Base-by-base conservation (phyloP, 2,797 vertebrate genomes). In the Crocodylus rhombifer region DNA sequence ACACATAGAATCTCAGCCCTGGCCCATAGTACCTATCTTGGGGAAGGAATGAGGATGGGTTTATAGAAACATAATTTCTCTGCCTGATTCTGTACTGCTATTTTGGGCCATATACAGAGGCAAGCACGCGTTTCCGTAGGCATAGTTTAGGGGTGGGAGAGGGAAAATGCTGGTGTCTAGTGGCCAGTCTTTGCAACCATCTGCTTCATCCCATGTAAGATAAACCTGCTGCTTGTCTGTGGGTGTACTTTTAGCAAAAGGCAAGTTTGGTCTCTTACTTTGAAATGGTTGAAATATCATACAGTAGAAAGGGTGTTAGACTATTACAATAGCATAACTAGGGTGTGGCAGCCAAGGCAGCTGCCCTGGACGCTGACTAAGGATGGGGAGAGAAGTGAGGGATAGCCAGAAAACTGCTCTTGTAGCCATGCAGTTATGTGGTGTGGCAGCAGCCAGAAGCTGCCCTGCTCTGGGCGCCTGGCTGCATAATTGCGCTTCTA, bases 161-260 rank as follows among this genome's bases (percentile, higher is more conserved):
- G 62, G 69, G 58, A 57, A 10, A n/a, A 76, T 1, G 13, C 0
- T 81, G 1, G 36, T 71, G 0, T 61, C 60, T 61, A 10, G 36
- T 77, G 82, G 80, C n/a, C 30, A 88, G 33, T 25, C 13, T 73
- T 42, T 51, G 65, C 25, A 56, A 30, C 79, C 7, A 74, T 55
- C 69, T 87, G 69, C 86, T 79, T 25, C 86, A 21, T 67, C 57
- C 21, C 0, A 11, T 88, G 84, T 60, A 36, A 79, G 65, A 36
- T 28, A 5, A 73, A 28, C 21, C 30, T 33, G 63, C 26, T n/a
- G n/a, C 1, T 0, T 8, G 58, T 36, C 17, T 14, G 1, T 1
- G 4, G 81, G 3, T 79, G 88, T 65, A 64, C 33, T 65, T 28
- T 3, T 73, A 51, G 42, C 42, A 11, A 51, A 51, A 51, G 75